Conservation (phyloP, 2,797 vertebrate genomes). For the Cirrhinus mrigala region DNA sequence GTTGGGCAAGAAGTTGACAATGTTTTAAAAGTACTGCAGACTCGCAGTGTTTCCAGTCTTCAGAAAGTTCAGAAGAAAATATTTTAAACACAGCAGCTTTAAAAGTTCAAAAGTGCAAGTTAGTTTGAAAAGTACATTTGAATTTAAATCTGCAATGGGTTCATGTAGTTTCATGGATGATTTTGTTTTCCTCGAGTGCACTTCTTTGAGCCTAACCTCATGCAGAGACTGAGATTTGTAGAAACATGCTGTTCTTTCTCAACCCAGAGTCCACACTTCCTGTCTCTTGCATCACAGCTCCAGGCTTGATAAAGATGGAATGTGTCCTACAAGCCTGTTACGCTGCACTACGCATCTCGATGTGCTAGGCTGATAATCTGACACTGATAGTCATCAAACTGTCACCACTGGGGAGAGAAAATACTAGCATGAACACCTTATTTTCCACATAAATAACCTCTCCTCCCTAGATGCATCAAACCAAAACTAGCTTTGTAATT, state of each 20-base stretch:
- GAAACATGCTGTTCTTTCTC: not conserved
- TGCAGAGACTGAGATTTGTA: slow-evolving; percentile 17
- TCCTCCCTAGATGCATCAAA: slow-evolving; percentile 67
- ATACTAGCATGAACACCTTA: slow-evolving; percentile 58
- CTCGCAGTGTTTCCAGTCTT: not conserved
- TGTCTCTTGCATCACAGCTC: slow-evolving; percentile 67
- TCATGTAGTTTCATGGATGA: not conserved
- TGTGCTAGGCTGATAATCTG: slow-evolving; percentile 76
- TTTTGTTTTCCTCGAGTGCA: not conserved
- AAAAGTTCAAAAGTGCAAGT: not conserved
- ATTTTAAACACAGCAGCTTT: not conserved
- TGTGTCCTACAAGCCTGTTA: slow-evolving; percentile 72
- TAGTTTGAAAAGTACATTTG: not conserved
- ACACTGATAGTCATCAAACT: slow-evolving; percentile 79
- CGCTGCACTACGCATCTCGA: slow-evolving; percentile 72
- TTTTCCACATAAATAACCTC: slow-evolving; percentile 77
- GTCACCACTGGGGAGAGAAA: slow-evolving; percentile 70
- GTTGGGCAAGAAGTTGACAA: not conserved
- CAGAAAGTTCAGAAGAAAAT: not conserved
- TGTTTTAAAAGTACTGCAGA: not conserved
- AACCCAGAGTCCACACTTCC: slow-evolving; percentile 22
- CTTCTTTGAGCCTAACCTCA: not conserved
- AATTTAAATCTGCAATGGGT: not conserved
- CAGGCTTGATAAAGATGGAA: slow-evolving; percentile 78
- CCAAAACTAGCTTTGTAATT: slow-evolving; percentile 69